Evolutionary conservation across 2,888 invertebrate genomes (phyloP).

Genomic region (Slavum lentiscoides): DNA sequence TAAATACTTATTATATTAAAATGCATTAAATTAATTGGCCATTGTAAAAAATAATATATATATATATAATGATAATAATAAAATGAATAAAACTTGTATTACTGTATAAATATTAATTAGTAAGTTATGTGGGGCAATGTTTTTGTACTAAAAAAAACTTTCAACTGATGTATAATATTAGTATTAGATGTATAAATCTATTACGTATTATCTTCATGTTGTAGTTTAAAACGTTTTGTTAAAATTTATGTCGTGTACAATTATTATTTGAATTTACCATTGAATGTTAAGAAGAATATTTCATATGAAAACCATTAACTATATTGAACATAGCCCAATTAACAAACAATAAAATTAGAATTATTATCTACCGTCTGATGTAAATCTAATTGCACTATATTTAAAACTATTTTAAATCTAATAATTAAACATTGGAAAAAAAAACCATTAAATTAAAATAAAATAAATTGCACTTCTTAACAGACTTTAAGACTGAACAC

Average conservation of each 20-base stretch:
- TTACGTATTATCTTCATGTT: too few relatives aligned
- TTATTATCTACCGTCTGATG: too few relatives aligned
- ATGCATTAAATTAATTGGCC: constrained; percentile 3
- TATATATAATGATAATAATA: neutral
- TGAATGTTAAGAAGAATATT: too few relatives aligned
- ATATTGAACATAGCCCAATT: too few relatives aligned
- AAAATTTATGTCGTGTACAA: neutral
- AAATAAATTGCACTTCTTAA: constrained; percentile 44
- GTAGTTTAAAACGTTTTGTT: neutral
- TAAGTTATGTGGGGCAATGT: neutral
- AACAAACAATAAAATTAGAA: too few relatives aligned
- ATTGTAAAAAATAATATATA: neutral
- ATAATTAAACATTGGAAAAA: constrained; percentile 2
- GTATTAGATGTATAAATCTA: neutral
- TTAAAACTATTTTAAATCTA: constrained; percentile 10
- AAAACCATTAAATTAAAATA: neutral
- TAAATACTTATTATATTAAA: constrained; percentile 26
- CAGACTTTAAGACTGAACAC: constrained; percentile 31
- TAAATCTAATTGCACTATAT: neutral
- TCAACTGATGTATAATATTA: too few relatives aligned
- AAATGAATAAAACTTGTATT: neutral
- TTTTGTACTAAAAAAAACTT: too few relatives aligned
- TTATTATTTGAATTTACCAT: too few relatives aligned
- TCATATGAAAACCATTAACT: too few relatives aligned
- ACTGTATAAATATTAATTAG: neutral